Conservation (phyloP, 37 sponge, comb jelly and placozoan genomes). For the Haliclona indistincta region DNA sequence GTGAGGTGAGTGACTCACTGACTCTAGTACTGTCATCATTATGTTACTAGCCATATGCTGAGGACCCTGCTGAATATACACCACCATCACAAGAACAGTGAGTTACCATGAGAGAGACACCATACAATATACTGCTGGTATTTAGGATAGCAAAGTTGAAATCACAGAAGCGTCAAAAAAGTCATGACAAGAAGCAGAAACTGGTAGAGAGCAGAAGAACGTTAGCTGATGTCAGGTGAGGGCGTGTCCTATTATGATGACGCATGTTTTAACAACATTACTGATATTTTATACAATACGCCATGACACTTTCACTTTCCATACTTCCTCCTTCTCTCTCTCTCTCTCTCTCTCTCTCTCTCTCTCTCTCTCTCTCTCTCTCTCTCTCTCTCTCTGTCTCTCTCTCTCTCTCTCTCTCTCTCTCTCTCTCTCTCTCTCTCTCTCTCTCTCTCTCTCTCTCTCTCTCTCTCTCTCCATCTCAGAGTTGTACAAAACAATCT, state of each 20-base stretch:
- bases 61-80: slow-evolving; percentile 92
- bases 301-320: too few species aligned
- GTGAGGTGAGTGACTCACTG: slow-evolving; percentile 65
- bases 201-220: slow-evolving; percentile 88
- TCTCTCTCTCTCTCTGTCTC: slow-evolving; percentile 62
- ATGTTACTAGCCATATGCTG: slow-evolving; percentile 73
- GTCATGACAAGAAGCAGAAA: slow-evolving; percentile 81
- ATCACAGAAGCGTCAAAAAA: slow-evolving; percentile 78
- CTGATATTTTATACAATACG: neutral
- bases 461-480: slow-evolving; percentile 10
- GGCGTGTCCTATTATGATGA: neutral
- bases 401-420: slow-evolving; percentile 62
- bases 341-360: slow-evolving; percentile 61
- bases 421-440: slow-evolving; percentile 60
- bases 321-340: slow-evolving; percentile 58
- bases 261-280: neutral
- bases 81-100: slow-evolving; percentile 86
- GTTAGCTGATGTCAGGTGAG: slow-evolving; percentile 83
- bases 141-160: slow-evolving; percentile 75
- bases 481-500: slow-evolving; percentile 94
- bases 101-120: neutral
- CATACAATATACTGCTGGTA: neutral
- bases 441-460: slow-evolving; percentile 32
- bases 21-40: neutral
- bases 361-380: slow-evolving; percentile 65